phyloP scores from a whole-genome alignment of 2,113 vertebrate genomes.

The Seriola rivoliana region DNA sequence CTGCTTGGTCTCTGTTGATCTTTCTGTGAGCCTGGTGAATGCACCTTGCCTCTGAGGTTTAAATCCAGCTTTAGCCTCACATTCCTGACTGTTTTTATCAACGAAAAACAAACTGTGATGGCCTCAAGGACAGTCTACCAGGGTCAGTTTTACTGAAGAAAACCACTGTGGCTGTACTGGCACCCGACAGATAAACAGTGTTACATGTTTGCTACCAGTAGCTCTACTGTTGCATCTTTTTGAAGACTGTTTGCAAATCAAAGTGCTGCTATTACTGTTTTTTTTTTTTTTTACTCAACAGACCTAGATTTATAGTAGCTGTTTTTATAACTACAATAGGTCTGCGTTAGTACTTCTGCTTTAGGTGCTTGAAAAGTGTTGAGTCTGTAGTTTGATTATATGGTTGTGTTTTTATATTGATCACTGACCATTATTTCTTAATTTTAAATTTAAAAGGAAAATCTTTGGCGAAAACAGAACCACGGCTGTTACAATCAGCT shows the following conservation, averaged over 20 bases:
- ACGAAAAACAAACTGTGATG: constrained; percentile 69
- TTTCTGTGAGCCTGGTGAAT: constrained; percentile 15
- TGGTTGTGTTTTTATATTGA: not conserved
- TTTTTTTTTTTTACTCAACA: not conserved
- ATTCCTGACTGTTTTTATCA: constrained; percentile 75
- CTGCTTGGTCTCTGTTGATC: constrained; percentile 15
- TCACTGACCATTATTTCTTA: not conserved
- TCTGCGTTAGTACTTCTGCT: not conserved
- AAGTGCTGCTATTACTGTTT: not conserved
- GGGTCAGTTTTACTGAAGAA: constrained; percentile 53
- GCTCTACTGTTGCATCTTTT: not conserved
- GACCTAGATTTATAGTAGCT: not conserved
- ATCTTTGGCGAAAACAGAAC: too few relatives aligned
- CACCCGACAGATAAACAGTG: constrained; percentile 9
- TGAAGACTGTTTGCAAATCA: not conserved
- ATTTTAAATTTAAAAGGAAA: too few relatives aligned
- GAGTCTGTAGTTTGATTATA: not conserved
- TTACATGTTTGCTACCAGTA: not conserved
- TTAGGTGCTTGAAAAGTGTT: too few relatives aligned
- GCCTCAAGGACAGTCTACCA: constrained; percentile 29
- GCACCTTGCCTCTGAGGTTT: constrained; percentile 37
- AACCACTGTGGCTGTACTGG: not conserved
- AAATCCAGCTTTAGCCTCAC: constrained; percentile 52
- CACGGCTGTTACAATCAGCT: too few relatives aligned
- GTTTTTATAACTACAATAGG: not conserved